Percentiles rank a stretch among this genome's conserved stretches.
Evolutionary conservation across 2,888 invertebrate genomes (phyloP).

Genomic region (Escarpia spicata): DNA sequence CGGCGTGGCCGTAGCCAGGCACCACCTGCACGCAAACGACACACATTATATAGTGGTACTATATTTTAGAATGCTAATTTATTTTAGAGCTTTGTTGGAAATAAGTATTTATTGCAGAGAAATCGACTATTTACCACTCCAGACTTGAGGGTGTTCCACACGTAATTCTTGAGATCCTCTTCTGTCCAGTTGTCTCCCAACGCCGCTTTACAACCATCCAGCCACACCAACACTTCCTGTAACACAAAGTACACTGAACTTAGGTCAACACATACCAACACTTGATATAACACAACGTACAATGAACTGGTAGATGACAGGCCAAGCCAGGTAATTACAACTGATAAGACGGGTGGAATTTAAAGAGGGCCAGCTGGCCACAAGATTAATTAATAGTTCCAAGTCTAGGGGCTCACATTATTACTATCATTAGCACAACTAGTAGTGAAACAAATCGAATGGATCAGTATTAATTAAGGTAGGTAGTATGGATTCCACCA

Average conservation of each 20-base stretch:
- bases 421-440: too few relatives aligned
- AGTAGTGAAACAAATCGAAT: too few relatives aligned
- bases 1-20: slow-evolving; percentile 96
- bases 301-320: background rate
- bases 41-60: background rate
- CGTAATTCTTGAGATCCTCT: slow-evolving; percentile 92
- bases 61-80: background rate
- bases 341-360: too few relatives aligned
- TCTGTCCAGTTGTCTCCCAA: slow-evolving; percentile 85
- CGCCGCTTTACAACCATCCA: slow-evolving; percentile 81
- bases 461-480: too few relatives aligned
- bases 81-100: background rate
- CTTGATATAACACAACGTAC: background rate
- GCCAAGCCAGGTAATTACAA: too few relatives aligned
- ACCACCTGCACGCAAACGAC: slow-evolving; percentile 74
- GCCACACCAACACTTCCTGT: slow-evolving; percentile 82
- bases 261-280: background rate
- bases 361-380: too few relatives aligned
- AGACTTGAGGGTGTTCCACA: slow-evolving; percentile 95
- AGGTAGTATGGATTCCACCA: too few relatives aligned
- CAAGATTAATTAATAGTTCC: too few relatives aligned
- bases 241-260: background rate
- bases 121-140: slow-evolving; percentile 74
- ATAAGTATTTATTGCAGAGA: background rate
- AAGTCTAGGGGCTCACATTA: too few relatives aligned